These are phyloP conservation scores for Idaea dimidiata DNA, from an alignment of 2,888 invertebrate genomes.

Conservation along the genomic window DNA sequence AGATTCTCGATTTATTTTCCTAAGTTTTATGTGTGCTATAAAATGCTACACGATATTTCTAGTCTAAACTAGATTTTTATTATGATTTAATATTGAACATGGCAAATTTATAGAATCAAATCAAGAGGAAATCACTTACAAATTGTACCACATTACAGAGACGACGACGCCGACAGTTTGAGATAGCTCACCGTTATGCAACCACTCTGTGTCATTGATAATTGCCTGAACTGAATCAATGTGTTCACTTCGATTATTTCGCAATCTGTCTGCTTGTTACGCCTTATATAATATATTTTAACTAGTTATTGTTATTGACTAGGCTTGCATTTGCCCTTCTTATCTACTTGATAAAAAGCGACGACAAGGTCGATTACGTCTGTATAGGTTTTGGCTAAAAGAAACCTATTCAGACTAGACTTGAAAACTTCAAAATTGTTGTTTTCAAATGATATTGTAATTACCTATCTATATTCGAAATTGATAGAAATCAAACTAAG, in stretches of 20 bases:
- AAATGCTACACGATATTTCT: neutral
- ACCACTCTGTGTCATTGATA: constrained; percentile 50
- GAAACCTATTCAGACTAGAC: too few relatives aligned
- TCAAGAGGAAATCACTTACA: constrained; percentile 34
- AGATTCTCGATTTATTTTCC: neutral
- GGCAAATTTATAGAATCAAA: constrained; percentile 7
- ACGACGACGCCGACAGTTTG: constrained; percentile 35
- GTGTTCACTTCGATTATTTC: constrained; percentile 30
- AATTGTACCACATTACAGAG: constrained; percentile 44
- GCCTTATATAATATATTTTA: constrained; percentile 5
- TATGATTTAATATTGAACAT: neutral
- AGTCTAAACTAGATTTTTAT: constrained; percentile 1
- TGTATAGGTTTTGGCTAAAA: too few relatives aligned
- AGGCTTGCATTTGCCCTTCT: too few relatives aligned
- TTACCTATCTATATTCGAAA: neutral
- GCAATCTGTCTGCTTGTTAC: constrained; percentile 21
- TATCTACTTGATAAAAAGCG: too few relatives aligned
- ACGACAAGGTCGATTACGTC: too few relatives aligned
- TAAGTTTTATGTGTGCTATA: too few relatives aligned
- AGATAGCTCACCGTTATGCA: constrained; percentile 48
- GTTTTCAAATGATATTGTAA: neutral
- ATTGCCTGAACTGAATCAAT: constrained; percentile 50
- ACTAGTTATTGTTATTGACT: neutral
- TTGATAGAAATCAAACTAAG: neutral
- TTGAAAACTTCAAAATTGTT: too few relatives aligned